Conservation (phyloP, 2,888 invertebrate species). For the Lasioglossum calceatum region DNA sequence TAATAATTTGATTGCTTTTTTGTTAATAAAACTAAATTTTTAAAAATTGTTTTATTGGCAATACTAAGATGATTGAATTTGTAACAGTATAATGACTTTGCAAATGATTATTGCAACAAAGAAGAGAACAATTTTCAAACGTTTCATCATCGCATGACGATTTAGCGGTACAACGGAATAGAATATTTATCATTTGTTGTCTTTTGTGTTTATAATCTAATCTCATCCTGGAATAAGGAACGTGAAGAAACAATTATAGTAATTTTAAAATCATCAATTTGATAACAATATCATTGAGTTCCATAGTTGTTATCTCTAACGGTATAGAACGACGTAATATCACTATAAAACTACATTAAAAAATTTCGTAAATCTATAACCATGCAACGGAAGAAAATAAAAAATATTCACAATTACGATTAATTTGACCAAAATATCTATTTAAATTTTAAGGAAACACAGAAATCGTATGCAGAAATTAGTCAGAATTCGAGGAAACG, state of each 20-base stretch:
- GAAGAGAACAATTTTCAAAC: background rate
- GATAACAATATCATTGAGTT: background rate
- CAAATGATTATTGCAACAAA: background rate
- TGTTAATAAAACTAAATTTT: too few species aligned
- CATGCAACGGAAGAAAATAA: background rate
- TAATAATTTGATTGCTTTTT: too few species aligned
- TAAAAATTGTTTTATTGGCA: background rate
- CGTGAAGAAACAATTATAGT: conserved; percentile 2
- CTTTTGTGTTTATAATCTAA: conserved; percentile 29
- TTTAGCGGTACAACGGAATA: background rate
- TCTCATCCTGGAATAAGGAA: background rate
- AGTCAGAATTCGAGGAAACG: background rate
- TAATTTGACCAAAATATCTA: background rate
- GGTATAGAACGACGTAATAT: background rate
- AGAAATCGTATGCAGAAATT: too few species aligned
- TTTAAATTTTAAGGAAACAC: background rate
- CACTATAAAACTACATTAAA: background rate
- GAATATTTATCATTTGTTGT: conserved; percentile 1
- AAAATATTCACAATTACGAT: background rate
- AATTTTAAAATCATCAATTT: background rate
- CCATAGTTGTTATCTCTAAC: background rate
- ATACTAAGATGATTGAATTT: background rate
- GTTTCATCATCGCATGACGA: conserved; percentile 4
- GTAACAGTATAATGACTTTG: background rate
- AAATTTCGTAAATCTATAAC: background rate